These are phyloP conservation scores for Cynodonichthys magdalenae DNA, from an alignment of 2,797 vertebrate genomes.

Conservation along the genomic window DNA sequence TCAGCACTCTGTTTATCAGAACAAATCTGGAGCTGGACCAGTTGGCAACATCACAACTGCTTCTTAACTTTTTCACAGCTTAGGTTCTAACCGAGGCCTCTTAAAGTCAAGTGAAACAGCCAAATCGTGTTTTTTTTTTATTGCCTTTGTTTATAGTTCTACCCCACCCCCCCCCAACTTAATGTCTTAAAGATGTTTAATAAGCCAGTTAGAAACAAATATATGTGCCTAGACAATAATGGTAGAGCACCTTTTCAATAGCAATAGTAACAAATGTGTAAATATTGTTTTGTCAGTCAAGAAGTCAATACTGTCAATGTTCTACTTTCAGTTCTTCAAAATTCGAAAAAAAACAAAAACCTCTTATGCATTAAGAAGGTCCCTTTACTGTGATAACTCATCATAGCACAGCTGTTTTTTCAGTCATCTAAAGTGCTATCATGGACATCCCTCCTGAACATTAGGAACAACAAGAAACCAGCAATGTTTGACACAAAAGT, in stretches of 20 bases:
- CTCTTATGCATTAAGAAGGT: no score
- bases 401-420: no score
- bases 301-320: no score
- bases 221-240: not conserved
- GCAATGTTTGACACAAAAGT: not conserved
- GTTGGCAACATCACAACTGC: not conserved
- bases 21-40: not conserved
- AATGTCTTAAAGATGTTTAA: not conserved
- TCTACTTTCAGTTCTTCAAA: no score
- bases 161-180: not conserved
- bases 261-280: not conserved
- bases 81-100: not conserved
- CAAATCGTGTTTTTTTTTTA: no score
- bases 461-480: not conserved
- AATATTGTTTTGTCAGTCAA: not conserved
- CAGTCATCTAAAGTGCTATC: not conserved
- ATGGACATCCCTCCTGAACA: not conserved
- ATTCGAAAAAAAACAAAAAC: no score
- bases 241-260: not conserved
- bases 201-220: not conserved
- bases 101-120: no score
- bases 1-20: slow-evolving; percentile 4
- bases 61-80: not conserved
- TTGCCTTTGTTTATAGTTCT: not conserved
- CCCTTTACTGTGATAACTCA: no score